Evolutionary conservation across 1,140 invertebrate species (phyloP), one percentile per base, ranked within the genome.

Genomic region (Mylabris phalerata): DNA sequence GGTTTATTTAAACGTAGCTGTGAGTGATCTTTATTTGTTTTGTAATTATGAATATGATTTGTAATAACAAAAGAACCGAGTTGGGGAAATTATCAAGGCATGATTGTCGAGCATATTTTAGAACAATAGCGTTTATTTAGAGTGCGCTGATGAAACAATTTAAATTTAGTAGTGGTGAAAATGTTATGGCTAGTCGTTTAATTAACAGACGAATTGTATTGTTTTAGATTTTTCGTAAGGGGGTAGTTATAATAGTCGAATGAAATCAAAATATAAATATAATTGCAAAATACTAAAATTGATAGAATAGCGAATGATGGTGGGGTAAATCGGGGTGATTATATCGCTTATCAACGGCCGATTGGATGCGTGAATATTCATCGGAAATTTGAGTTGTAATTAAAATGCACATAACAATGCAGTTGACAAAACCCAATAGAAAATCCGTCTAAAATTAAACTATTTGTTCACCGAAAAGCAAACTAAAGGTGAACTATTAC

Each of bases 1-100:
- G 63, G 62, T 55, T 47, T 27, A 48, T 60, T 57, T 68, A 66
- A 67, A 66, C 56, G 63, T 47, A 59, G 55, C 59, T 24, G 32
- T 32, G 41, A 60, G 55, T 46, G 55, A 62, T 55, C 50, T 66
- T 59, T 72, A 70, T 74, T 73, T 73, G 71, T 69, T 70, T 71
- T 69, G 71, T 71, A 74, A 74, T 74, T 74, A 74, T 72, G 72
- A 73, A 73, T 74, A 74, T 74, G 72, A 73, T 74, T 74, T 73
- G 70, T 70, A 71, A 72, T 72, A 72, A 74, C 69, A 70, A 71
- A 71, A 71, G 72, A 66, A 70, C 64, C 61, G 65, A 61, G 63
- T 62, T 62, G 71, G 67, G 32, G 68, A 68, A 73, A 73, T 72
- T 72, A 72, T 66, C 68, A 63, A 64, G 62, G 63, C 62, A 65